Evolutionary conservation across 2,797 vertebrate genomes (phyloP).

Genomic region (Odontamblyopus lacepedii): DNA sequence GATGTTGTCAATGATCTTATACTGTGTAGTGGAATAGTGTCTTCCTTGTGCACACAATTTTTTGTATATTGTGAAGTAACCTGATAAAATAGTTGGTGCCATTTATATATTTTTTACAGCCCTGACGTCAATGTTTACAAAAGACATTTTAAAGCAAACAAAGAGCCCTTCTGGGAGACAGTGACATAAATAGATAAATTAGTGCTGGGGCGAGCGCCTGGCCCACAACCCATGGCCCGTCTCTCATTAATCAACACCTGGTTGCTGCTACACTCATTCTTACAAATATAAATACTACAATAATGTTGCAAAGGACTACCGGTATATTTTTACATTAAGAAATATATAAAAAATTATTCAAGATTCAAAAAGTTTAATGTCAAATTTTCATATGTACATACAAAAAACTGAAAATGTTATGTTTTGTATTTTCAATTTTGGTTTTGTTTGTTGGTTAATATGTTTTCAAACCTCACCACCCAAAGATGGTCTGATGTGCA

Average conservation of each 20-base stretch:
- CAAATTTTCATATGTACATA: too few relatives aligned
- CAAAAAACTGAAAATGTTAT: too few relatives aligned
- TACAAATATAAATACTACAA: not conserved
- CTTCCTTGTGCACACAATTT: not conserved
- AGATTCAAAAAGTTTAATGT: too few relatives aligned
- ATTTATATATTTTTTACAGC: not conserved
- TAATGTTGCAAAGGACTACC: not conserved
- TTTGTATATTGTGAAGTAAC: not conserved
- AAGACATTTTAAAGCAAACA: slow-evolving; percentile 1
- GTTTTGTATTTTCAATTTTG: not conserved
- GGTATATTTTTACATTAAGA: not conserved
- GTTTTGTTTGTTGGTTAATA: not conserved
- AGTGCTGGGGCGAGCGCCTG: slow-evolving; percentile 7
- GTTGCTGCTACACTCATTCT: not conserved
- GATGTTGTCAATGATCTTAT: not conserved
- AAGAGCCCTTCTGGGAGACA: not conserved
- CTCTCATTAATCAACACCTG: slow-evolving; percentile 26
- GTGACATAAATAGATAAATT: slow-evolving; percentile 14
- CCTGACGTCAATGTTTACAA: not conserved
- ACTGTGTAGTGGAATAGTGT: not conserved
- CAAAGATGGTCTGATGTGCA: slow-evolving; percentile 23
- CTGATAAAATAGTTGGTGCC: not conserved
- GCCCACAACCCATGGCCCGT: slow-evolving; percentile 9
- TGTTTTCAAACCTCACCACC: slow-evolving; percentile 8
- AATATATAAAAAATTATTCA: not conserved